These are phyloP conservation scores for Idris sp. DNA, from an alignment of 1,140 invertebrate species.

Conservation along the genomic window DNA sequence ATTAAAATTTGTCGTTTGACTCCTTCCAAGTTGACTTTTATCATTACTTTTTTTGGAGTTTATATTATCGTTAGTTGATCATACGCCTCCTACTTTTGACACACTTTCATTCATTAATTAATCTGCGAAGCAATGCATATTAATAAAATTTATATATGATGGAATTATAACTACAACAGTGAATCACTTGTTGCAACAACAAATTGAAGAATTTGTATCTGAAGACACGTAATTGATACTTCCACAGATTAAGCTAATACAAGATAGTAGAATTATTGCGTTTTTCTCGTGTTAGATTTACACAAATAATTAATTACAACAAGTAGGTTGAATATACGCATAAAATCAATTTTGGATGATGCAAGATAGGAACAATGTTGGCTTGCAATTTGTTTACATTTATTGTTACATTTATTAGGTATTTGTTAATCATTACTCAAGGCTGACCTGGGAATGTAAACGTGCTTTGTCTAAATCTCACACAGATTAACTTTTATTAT, in stretches of 20 bases:
- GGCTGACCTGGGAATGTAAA: background rate
- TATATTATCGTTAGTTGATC: too few relatives aligned
- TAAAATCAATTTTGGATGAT: constrained; percentile 31
- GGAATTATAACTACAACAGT: constrained; percentile 40
- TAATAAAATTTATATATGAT: constrained; percentile 46
- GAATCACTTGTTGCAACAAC: constrained; percentile 48
- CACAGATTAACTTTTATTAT: too few relatives aligned
- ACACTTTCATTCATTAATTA: constrained; percentile 55
- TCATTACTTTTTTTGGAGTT: too few relatives aligned
- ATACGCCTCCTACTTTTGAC: too few relatives aligned
- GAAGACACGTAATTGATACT: constrained; percentile 31
- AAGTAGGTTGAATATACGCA: background rate
- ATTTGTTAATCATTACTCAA: constrained; percentile 1
- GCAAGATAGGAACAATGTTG: constrained; percentile 20
- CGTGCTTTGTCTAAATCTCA: constrained; percentile 1
- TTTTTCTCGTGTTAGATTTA: constrained; percentile 14
- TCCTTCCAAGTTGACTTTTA: too few relatives aligned
- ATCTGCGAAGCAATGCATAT: constrained; percentile 38
- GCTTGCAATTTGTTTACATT: background rate
- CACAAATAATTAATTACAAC: constrained; percentile 31
- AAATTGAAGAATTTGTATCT: constrained; percentile 39
- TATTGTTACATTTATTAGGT: constrained; percentile 27
- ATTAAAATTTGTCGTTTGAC: too few relatives aligned
- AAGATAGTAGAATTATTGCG: constrained; percentile 5
- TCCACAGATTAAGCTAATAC: constrained; percentile 13